Base-by-base conservation (phyloP, 2,113 vertebrate genomes). In the Alouatta palliata region DNA sequence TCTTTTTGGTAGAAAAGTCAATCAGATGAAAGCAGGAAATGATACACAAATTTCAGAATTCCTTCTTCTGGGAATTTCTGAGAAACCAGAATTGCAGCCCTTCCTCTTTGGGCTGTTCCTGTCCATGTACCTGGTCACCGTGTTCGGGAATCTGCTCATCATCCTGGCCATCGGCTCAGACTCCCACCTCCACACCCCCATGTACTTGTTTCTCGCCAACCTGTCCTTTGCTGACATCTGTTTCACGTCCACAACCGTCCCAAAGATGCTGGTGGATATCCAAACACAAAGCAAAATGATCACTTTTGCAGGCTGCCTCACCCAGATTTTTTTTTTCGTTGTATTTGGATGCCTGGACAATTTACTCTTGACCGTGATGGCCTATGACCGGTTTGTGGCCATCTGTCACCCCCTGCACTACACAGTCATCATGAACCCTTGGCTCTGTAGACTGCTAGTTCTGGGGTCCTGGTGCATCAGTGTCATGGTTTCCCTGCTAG, bases 271-370 rank as follows among this genome's bases (percentile, higher is more conserved):
- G 32, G 1, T 40, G 40, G 93, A 90, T 20, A 30, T 96, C 12
- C 85, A 83, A n/a, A 95, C 37, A 2, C 90, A 87, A 8, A 95
- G 58, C 43, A 82, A 66, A 45, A 10, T 2, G 1, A 96, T 96
- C 10, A 71, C 70, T 3, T 95, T 61, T 12, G 35, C 9, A 12
- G 94, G 68, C 4, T 97, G 96, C 35, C 12, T 96, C 49, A 91
- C 11, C 14, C 94, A 97, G n/a, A 85, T 90, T 0, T 95, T 52
- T 49, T 93, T 96, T 52, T 97, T 95, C 61, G 45, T 68, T 88
- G 17, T 80, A 8, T 89, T 98, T 80, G 97, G 90, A 14, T 96
- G 90, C 12, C 56, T 97, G 27, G 87, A 96, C n/a, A 96, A 86
- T 30, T 80, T 98, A 12, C 54, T 97, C 32, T 27, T 97, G 32